These are phyloP conservation scores for Villa cingulata DNA, from an alignment of 2,888 invertebrate species.

Conservation along the genomic window DNA sequence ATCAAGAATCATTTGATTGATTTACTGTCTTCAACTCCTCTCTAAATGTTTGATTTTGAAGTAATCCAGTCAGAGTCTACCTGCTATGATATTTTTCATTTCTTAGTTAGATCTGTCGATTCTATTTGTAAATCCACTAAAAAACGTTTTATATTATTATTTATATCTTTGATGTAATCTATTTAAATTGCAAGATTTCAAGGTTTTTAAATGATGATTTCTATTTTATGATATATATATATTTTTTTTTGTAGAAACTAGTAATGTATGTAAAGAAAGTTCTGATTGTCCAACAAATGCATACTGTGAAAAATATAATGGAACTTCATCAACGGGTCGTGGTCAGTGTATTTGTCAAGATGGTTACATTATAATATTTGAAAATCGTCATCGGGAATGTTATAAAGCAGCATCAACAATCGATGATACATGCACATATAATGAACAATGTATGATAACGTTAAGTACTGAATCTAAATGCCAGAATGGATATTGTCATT, in stretches of 20 bases:
- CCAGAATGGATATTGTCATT: slow-evolving; percentile 25
- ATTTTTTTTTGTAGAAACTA: slow-evolving; percentile 17
- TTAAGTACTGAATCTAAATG: slow-evolving; percentile 28
- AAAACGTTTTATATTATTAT: no score
- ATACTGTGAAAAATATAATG: slow-evolving; percentile 14
- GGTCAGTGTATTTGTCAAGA: slow-evolving; percentile 20
- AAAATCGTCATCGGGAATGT: slow-evolving; percentile 14
- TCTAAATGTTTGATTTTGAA: no score
- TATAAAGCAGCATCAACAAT: slow-evolving; percentile 24
- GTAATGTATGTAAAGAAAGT: slow-evolving; percentile 14
- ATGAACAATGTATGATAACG: slow-evolving; percentile 32
- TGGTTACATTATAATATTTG: slow-evolving; percentile 17
- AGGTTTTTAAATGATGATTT: no score
- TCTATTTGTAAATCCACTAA: no score
- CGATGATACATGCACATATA: slow-evolving; percentile 27
- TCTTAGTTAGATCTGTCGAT: no score
- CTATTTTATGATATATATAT: no score
- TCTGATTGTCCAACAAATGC: slow-evolving; percentile 16
- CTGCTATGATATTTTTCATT: no score
- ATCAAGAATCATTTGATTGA: no score
- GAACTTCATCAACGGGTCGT: slow-evolving; percentile 13
- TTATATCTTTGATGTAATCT: no score
- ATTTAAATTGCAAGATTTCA: no score
- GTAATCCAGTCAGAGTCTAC: no score
- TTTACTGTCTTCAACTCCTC: no score